phyloP scores from a whole-genome alignment of 2,797 vertebrate genomes.

The Sylvia borin region DNA sequence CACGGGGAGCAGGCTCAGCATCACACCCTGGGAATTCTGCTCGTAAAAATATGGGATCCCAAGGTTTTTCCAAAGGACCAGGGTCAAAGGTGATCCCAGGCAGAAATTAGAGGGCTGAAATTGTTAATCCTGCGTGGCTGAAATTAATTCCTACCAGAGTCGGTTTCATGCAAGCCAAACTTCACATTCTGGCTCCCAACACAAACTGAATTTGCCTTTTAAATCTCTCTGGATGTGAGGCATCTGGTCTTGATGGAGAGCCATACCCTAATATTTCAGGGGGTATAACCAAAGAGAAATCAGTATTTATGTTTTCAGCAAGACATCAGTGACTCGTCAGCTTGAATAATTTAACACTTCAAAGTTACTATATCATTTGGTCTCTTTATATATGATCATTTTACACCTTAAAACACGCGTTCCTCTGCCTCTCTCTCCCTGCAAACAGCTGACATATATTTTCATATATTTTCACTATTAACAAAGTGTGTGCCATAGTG shows the following conservation, averaged over 20 bases:
- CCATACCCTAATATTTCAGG: constrained; percentile 22
- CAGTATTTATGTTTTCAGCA: constrained; percentile 52
- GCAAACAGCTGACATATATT: not conserved
- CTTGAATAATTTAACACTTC: constrained; percentile 23
- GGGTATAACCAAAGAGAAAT: constrained; percentile 8
- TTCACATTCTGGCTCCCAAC: not conserved
- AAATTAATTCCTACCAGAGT: constrained; percentile 34
- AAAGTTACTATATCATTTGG: not conserved
- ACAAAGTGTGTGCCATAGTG: not conserved
- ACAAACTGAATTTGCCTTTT: constrained; percentile 49
- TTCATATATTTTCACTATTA: not conserved
- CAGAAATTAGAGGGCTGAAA: constrained; percentile 43
- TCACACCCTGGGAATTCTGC: constrained; percentile 19
- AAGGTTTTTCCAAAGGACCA: not conserved
- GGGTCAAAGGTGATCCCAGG: constrained; percentile 59
- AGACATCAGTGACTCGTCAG: not conserved
- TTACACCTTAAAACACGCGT: not conserved
- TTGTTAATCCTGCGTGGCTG: constrained; percentile 6
- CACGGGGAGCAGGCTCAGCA: constrained; percentile 7
- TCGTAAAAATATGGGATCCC: constrained; percentile 41
- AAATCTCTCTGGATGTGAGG: not conserved
- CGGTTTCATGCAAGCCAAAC: constrained; percentile 12
- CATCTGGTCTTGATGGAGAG: constrained; percentile 58
- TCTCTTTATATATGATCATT: not conserved
- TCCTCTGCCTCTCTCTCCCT: not conserved